Percentiles rank a stretch among this genome's conserved stretches.
Evolutionary conservation across 2,113 vertebrate species (phyloP).

Genomic region (Corythornis madagascariensis): DNA sequence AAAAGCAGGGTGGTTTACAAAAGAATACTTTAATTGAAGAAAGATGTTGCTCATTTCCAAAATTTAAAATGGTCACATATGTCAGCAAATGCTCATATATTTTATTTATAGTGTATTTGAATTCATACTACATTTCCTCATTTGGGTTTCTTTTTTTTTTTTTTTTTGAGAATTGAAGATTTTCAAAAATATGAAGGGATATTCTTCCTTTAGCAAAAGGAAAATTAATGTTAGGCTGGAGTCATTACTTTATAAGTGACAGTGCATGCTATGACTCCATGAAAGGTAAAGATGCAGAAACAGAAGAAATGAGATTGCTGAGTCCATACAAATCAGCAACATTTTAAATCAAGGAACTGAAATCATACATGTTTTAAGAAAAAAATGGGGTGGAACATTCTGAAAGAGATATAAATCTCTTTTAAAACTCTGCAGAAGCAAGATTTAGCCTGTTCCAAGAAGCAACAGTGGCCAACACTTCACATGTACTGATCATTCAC

Average conservation of each 20-base stretch:
- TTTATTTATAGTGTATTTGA: neutral
- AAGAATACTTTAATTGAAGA: neutral
- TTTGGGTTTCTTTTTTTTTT: neutral
- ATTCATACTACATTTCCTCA: neutral
- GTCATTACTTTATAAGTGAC: neutral
- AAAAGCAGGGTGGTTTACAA: neutral
- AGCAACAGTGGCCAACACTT: neutral
- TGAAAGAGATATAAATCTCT: neutral
- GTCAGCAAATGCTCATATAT: neutral
- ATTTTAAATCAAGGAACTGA: conserved; percentile 19
- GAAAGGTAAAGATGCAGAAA: neutral
- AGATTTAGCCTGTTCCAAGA: neutral
- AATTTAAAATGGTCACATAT: neutral
- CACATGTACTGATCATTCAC: neutral
- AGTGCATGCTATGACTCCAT: neutral
- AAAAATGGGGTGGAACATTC: neutral
- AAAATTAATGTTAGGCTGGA: neutral
- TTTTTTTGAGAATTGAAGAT: neutral
- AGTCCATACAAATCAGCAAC: neutral
- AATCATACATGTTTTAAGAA: neutral
- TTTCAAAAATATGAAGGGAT: neutral
- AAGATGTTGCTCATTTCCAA: neutral
- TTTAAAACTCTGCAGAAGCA: neutral
- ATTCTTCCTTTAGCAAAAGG: neutral
- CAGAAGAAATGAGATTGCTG: neutral